A percentile compares a stretch with the other conserved stretches of the same genome.
These are phyloP conservation scores for Calidris pugnax DNA, from an alignment of 2,113 vertebrate species.

Conservation along the genomic window DNA sequence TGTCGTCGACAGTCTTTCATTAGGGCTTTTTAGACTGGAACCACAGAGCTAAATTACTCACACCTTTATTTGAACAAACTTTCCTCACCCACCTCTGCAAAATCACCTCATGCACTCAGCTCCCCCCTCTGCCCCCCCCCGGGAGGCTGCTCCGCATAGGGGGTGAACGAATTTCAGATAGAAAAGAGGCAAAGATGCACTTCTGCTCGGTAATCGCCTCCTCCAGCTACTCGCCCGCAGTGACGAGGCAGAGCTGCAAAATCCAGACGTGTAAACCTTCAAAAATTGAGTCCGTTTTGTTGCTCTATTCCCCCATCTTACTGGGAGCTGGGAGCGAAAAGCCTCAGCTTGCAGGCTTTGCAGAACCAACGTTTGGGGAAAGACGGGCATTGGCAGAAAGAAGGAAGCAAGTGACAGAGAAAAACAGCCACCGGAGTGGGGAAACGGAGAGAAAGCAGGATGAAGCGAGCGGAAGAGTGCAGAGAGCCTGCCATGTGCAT, in stretches of 20 bases:
- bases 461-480: not conserved
- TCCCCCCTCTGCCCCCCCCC: not conserved
- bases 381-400: not conserved
- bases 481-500: not conserved
- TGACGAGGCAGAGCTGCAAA: not conserved
- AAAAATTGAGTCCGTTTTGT: not conserved
- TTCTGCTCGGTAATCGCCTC: not conserved
- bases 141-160: accelerated
- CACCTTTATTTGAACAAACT: constrained; percentile 46
- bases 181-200: not conserved
- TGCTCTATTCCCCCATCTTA: not conserved
- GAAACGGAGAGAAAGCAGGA: not conserved
- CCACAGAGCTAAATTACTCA: constrained; percentile 15
- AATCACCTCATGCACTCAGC: not conserved
- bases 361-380: not conserved
- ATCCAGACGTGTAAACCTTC: not conserved
- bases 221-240: not conserved
- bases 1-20: constrained; percentile 1
- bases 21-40: not conserved
- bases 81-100: constrained; percentile 45
- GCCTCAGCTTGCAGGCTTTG: not conserved
- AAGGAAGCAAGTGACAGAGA: not conserved
- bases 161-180: accelerated
- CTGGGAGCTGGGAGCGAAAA: not conserved
- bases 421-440: not conserved